Evolutionary conservation across 2,888 invertebrate genomes (phyloP).

Genomic region (Dicyrtomina minuta): DNA sequence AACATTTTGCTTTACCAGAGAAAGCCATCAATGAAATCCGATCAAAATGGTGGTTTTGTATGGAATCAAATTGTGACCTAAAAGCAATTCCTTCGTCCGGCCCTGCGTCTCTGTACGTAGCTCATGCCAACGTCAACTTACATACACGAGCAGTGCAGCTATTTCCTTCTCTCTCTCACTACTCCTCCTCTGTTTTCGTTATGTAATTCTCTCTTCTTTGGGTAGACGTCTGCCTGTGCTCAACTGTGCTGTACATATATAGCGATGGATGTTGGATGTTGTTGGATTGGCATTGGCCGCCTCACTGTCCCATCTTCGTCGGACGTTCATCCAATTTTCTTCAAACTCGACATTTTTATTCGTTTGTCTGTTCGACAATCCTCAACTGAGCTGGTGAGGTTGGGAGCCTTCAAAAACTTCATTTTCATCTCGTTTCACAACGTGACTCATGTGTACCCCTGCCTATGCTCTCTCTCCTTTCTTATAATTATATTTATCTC

Average conservation of each 20-base stretch:
- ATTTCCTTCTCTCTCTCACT: neutral
- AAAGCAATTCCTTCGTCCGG: too few relatives aligned
- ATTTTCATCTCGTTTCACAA: constrained; percentile 15
- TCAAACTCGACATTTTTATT: constrained; percentile 21
- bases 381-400: constrained; percentile 8
- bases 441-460: neutral
- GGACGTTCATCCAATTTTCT: constrained; percentile 25
- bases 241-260: neutral
- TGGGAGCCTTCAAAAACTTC: constrained; percentile 22
- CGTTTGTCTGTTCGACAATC: constrained; percentile 9
- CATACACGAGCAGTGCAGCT: too few relatives aligned
- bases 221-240: neutral
- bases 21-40: too few relatives aligned
- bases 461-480: neutral
- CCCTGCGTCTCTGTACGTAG: too few relatives aligned
- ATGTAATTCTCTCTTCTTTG: neutral
- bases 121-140: too few relatives aligned
- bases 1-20: too few relatives aligned
- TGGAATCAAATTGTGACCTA: too few relatives aligned
- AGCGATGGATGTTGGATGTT: neutral
- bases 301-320: constrained; percentile 10
- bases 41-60: too few relatives aligned
- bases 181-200: neutral
- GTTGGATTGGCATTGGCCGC: neutral
- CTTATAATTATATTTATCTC: neutral